Conservation (phyloP, 2,797 vertebrate genomes). For the Danio albolineatus region DNA sequence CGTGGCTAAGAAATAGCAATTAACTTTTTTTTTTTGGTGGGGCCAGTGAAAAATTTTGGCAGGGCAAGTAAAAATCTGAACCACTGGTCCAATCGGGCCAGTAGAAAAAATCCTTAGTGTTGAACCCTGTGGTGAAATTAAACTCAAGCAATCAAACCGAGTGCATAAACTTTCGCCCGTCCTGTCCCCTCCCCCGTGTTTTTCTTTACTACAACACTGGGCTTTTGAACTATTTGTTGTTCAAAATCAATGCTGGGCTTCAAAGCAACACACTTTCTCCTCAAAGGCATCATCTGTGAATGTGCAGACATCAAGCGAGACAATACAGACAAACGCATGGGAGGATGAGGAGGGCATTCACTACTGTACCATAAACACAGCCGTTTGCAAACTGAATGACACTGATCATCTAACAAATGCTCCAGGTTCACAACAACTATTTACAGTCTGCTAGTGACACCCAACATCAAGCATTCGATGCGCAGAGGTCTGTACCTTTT, state of each 20-base stretch:
- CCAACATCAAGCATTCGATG: neutral
- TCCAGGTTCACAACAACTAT: neutral
- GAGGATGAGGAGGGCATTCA: conserved; percentile 8
- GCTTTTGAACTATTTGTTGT: conserved; percentile 21
- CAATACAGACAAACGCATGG: conserved; percentile 22
- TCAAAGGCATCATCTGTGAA: conserved; percentile 26
- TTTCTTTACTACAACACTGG: conserved; percentile 12
- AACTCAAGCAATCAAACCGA: neutral
- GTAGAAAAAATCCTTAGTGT: too few relatives aligned
- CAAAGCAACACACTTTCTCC: conserved; percentile 9
- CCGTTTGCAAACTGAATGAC: neutral
- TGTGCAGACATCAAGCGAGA: conserved; percentile 17
- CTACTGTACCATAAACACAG: neutral
- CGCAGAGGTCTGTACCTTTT: neutral
- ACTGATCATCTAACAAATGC: neutral
- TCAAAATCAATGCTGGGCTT: conserved; percentile 3
- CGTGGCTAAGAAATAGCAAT: too few relatives aligned
- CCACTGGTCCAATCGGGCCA: too few relatives aligned
- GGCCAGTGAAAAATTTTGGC: too few relatives aligned
- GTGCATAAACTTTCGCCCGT: neutral
- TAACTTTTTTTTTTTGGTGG: too few relatives aligned
- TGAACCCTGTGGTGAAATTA: too few relatives aligned
- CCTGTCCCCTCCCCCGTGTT: neutral
- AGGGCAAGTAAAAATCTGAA: too few relatives aligned
- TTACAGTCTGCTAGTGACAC: neutral